Evolutionary conservation across 2,797 vertebrate genomes (phyloP), one percentile per base, ranked within the genome.

Genomic region (Octomys mimax): DNA sequence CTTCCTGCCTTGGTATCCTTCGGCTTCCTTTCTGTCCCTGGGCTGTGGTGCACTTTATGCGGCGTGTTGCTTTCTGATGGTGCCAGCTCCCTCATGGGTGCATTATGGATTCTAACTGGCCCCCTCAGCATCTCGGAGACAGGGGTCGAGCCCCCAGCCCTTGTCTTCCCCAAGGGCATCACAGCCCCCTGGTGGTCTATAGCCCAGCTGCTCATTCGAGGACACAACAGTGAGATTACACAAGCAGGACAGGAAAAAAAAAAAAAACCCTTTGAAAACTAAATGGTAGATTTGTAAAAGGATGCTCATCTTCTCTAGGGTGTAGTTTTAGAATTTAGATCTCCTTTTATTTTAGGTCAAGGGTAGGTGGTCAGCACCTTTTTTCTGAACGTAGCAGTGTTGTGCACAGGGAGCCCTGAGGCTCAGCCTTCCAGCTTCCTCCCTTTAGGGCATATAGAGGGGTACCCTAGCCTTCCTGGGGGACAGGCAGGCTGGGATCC

Each of bases 281-380:
- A 71, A 64, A 14, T 6, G 52, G 75, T 64, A 36, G n/a, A 80
- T 57, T 10, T 64, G 61, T 91, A 83, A 78, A 87, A 80, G 75
- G n/a, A 64, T 54, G 28, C 46, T 89, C 78, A 36, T 73, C 59
- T 62, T 87, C 91, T 52, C 12, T 22, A 75, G 62, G 6, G 5
- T 79, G 0, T 77, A 14, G 62, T 82, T 94, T 93, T 89, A 28
- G 81, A 86, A 66, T 31, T 89, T 88, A 78, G 62, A 64, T 83
- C 73, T 78, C n/a, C 68, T 96, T 96, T 92, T 86, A 86, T 82
- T 82, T 93, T 88, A 83, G n/a, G 70, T 64, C 16, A 82, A 46
- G 31, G 54, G 61, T 75, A 80, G 61, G 64, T 62, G 54, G 66
- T 83, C 66, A 52, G 36, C 73, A 49, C 89, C n/a, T 10, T 36